Base-by-base conservation (phyloP, 37 sponge, comb jelly and placozoan species). In the Halichondria panicea region DNA sequence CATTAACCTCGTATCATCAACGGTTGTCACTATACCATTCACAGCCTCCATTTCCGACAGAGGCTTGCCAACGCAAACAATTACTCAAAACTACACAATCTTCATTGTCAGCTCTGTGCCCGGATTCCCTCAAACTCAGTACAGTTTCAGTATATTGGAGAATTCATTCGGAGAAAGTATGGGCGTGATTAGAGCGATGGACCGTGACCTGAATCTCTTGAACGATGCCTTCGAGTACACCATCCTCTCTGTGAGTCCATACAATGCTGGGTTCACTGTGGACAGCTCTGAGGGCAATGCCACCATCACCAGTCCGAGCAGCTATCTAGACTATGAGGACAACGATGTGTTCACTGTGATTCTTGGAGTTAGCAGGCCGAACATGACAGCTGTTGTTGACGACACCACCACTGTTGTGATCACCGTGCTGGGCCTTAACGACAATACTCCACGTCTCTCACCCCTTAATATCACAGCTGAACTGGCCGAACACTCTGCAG, bases 391-490 rank as follows among this genome's bases (percentile, higher is more conserved):
- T 11, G 42, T 84, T 5, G 52, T 79, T n/a, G 70, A 70, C 46
- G 78, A 81, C 48, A 70, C 28, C 0, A 65, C 82, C 9, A 52
- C 57, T 27, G 86, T 65, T 9, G 21, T 37, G 5, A 40, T 75
- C n/a, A 71, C 62, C 12, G 18, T 91, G 18, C 42, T 31, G n/a
- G 89, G 87, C 35, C n/a, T 13, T 7, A 92, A 92, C 68, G 95
- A 94, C 58, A 81, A 91, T 66, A 43, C 77, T 25, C 95, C 95
- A 24, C 70, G 61, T 31, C 76, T 94, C n/a, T 84, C 81, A 36
- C 85, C 88, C 8, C 18, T 67, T 37, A 67, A 77, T 35, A 43
- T 84, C 18, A 39, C 71, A 24, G 81, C 58, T 27, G 54, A 37
- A 25, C 66, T 77, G 0, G 45, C 40, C 25, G 90, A 86, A 44